These are phyloP conservation scores for Xylota segnis DNA, from an alignment of 2,888 invertebrate genomes.

Conservation along the genomic window DNA sequence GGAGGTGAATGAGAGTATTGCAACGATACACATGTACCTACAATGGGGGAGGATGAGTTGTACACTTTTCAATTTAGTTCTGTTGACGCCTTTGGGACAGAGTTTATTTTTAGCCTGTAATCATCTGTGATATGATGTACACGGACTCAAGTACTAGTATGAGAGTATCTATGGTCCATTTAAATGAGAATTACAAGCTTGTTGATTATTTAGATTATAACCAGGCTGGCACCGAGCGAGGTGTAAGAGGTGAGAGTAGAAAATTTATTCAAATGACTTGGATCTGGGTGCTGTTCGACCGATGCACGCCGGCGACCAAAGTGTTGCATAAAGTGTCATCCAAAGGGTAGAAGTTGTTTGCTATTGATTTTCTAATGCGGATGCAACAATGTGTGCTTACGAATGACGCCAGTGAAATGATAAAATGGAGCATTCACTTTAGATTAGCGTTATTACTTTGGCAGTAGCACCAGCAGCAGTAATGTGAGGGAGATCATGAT, in stretches of 20 bases:
- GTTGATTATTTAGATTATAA: not conserved
- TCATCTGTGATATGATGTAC: constrained; percentile 8
- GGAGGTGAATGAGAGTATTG: not conserved
- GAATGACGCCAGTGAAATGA: constrained; percentile 2
- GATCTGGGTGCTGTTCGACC: not conserved
- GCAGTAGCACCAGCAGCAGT: not conserved
- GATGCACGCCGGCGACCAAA: not conserved
- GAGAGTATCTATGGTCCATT: not conserved
- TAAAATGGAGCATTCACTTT: constrained; percentile 23
- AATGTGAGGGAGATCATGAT: not conserved
- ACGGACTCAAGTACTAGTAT: not conserved
- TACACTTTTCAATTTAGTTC: constrained; percentile 22
- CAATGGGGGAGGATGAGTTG: not conserved
- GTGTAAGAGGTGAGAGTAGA: not conserved
- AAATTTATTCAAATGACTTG: constrained; percentile 25
- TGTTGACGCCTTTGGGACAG: not conserved
- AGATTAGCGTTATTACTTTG: constrained; percentile 17
- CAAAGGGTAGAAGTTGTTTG: constrained; percentile 1
- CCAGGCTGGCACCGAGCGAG: not conserved
- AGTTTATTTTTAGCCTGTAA: constrained; percentile 48
- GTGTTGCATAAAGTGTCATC: constrained; percentile 38
- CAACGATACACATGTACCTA: not conserved
- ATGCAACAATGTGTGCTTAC: constrained; percentile 14
- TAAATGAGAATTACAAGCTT: constrained; percentile 27
- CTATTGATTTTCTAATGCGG: constrained; percentile 32